A percentile compares a stretch with the other conserved stretches of the same genome.
Conservation (phyloP, 64 coral and sea anemone genomes). For the Porites australiensis region DNA sequence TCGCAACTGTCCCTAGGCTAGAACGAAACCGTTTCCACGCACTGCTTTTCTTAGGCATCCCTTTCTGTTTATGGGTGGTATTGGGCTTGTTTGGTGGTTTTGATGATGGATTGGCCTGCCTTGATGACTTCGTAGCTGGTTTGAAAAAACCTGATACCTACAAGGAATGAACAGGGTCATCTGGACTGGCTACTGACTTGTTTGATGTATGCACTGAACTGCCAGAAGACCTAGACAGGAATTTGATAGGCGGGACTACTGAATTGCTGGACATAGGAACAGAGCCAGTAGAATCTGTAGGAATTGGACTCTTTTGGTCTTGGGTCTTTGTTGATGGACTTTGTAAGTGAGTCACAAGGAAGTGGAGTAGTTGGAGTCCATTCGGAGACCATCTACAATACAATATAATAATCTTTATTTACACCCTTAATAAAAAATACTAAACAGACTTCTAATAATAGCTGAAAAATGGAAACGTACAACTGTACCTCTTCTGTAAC, state of each 20-base stretch:
- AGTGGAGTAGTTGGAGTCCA: background rate
- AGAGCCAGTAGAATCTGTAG: background rate
- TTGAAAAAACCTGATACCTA: constrained; percentile 19
- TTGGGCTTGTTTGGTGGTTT: no score
- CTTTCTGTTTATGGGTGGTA: no score
- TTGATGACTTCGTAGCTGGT: constrained; percentile 34
- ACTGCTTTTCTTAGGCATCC: no score
- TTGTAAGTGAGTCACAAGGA: background rate
- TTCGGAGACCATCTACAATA: constrained; percentile 18
- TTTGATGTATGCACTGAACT: no score
- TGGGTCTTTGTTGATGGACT: constrained; percentile 38
- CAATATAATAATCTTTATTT: constrained; percentile 18
- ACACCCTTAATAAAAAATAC: constrained; percentile 23
- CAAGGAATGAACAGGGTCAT: constrained; percentile 22
- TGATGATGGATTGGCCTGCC: constrained; percentile 12
- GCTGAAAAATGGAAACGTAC: constrained; percentile 28
- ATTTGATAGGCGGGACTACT: background rate
- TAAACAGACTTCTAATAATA: constrained; percentile 20
- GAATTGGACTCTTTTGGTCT: constrained; percentile 32
- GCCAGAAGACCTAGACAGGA: no score
- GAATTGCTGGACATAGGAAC: background rate
- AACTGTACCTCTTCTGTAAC: no score
- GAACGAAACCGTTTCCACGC: no score
- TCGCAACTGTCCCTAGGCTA: no score
- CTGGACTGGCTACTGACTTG: background rate